Conservation (phyloP, 2,888 invertebrate species). For the Erebia aethiops region DNA sequence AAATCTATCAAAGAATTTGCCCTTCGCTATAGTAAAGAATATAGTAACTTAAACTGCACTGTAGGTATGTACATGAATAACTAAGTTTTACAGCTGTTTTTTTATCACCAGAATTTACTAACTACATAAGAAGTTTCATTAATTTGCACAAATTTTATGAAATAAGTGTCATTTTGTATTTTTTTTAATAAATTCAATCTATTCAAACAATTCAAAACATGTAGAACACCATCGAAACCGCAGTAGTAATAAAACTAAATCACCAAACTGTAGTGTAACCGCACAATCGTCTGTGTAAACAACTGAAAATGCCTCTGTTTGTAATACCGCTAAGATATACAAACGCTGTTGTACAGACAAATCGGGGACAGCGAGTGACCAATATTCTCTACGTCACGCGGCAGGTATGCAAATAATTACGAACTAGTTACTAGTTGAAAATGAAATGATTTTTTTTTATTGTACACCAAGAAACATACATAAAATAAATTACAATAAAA, state of each 20-base stretch:
- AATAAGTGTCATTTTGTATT: too few relatives aligned
- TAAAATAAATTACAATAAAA: too few relatives aligned
- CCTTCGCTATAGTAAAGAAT: neutral
- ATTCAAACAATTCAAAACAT: conserved; percentile 8
- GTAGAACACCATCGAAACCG: conserved; percentile 25
- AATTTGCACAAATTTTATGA: too few relatives aligned
- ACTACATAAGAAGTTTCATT: too few relatives aligned
- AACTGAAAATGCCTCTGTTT: conserved; percentile 30
- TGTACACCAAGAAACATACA: too few relatives aligned
- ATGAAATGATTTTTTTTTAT: too few relatives aligned
- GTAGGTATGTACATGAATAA: neutral
- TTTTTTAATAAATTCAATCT: neutral
- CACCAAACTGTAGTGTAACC: conserved; percentile 26
- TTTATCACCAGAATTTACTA: too few relatives aligned
- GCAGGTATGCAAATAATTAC: too few relatives aligned
- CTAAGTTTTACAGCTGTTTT: too few relatives aligned
- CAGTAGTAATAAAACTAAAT: conserved; percentile 32
- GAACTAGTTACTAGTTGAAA: too few relatives aligned
- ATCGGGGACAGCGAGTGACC: neutral
- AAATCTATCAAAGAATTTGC: neutral
- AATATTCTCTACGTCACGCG: too few relatives aligned
- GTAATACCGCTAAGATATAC: neutral
- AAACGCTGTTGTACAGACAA: neutral
- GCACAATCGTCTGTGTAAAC: conserved; percentile 29
- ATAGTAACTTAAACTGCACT: neutral